Percentiles rank a stretch among this genome's conserved stretches.
These are phyloP conservation scores for Mormyrops attenuatus DNA, from an alignment of 2,797 vertebrate species.

Conservation along the genomic window DNA sequence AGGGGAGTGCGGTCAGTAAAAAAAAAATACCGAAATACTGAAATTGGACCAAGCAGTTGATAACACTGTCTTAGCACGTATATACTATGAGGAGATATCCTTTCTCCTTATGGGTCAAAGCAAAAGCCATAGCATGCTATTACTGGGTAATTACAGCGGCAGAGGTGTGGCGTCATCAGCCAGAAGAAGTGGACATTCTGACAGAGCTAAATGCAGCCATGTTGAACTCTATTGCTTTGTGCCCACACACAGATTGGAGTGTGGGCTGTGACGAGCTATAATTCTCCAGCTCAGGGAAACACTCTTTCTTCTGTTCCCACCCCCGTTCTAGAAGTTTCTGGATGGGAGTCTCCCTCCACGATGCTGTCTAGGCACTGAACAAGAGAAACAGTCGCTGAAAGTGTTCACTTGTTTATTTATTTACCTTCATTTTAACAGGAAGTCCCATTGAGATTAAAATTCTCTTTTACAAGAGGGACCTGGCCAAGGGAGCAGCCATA, in stretches of 20 bases:
- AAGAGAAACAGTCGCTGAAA: slow-evolving; percentile 5
- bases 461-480: background rate
- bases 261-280: background rate
- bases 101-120: background rate
- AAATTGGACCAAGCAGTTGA: background rate
- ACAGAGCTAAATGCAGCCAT: background rate
- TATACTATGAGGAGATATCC: background rate
- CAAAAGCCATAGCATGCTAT: background rate
- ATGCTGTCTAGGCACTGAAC: background rate
- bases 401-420: background rate
- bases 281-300: background rate
- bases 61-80: background rate
- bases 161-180: background rate
- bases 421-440: background rate
- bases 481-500: background rate
- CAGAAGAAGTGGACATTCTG: background rate
- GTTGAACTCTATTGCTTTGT: background rate
- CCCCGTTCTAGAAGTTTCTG: background rate
- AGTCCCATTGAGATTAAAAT: background rate
- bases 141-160: background rate
- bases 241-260: background rate
- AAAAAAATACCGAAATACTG: background rate
- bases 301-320: background rate
- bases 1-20: background rate
- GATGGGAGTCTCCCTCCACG: background rate